Percentiles rank a stretch among this genome's conserved stretches.
Evolutionary conservation across 2,888 invertebrate species (phyloP).

Genomic region (Gastrophysa polygoni): DNA sequence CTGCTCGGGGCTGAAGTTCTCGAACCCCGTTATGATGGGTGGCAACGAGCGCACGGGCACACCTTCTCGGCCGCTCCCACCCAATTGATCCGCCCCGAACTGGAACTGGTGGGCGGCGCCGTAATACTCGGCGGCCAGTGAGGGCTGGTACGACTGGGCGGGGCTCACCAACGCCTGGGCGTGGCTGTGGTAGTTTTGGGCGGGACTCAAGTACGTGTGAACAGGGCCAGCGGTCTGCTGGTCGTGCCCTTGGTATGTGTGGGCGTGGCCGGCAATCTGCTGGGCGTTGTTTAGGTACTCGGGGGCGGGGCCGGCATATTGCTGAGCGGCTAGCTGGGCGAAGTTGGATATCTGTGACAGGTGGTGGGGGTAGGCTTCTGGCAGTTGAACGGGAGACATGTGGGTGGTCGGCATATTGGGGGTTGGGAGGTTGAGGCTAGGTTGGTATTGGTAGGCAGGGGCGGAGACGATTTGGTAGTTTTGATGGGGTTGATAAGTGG

Average conservation of each 20-base stretch:
- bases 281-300: slow-evolving; percentile 16
- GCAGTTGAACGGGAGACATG: slow-evolving; percentile 30
- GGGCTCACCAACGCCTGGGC: neutral
- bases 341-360: slow-evolving; percentile 41
- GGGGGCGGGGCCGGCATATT: slow-evolving; percentile 26
- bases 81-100: slow-evolving; percentile 9
- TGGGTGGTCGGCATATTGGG: slow-evolving; percentile 23
- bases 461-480: slow-evolving; percentile 6
- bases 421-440: slow-evolving; percentile 27
- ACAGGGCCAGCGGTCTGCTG: neutral
- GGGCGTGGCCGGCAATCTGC: neutral
- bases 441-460: slow-evolving; percentile 21
- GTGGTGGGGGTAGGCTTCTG: slow-evolving; percentile 27
- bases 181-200: neutral
- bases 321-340: slow-evolving; percentile 49
- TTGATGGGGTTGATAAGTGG: slow-evolving; percentile 14
- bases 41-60: slow-evolving; percentile 40
- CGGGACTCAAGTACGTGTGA: neutral
- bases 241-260: too few relatives aligned
- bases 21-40: slow-evolving; percentile 56
- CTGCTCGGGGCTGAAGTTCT: slow-evolving; percentile 55
- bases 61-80: slow-evolving; percentile 25
- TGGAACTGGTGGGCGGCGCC: neutral
- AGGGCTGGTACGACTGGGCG: neutral
- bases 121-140: neutral